Evolutionary conservation across 2,797 vertebrate species (phyloP).

Genomic region (Chloroceryle amazona): DNA sequence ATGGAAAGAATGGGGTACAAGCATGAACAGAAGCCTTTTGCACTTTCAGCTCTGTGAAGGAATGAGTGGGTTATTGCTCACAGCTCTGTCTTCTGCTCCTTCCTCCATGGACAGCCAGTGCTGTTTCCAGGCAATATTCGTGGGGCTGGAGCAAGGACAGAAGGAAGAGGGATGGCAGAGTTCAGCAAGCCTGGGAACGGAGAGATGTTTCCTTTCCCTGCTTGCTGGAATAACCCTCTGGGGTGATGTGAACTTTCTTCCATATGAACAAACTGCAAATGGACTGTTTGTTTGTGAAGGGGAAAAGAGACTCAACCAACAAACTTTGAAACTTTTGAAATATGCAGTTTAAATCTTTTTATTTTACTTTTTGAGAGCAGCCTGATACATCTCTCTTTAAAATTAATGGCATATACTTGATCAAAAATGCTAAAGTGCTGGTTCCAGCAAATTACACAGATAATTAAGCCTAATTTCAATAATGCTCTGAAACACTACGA

Average conservation of each 20-base stretch:
- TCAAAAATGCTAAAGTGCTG: slow-evolving; percentile 81
- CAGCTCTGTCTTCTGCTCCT: neutral
- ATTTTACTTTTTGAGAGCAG: slow-evolving; percentile 13
- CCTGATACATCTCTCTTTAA: slow-evolving; percentile 72
- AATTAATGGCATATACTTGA: slow-evolving; percentile 78
- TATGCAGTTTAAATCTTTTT: neutral
- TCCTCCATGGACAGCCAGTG: neutral
- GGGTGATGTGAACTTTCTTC: neutral
- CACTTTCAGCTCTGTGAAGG: neutral
- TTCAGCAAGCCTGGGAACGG: neutral
- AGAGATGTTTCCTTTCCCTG: neutral
- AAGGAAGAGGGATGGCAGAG: neutral
- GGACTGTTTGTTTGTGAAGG: neutral
- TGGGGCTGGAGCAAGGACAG: neutral
- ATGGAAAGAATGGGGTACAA: rapidly evolving
- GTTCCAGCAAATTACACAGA: slow-evolving; percentile 81
- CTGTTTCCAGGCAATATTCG: rapidly evolving
- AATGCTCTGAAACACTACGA: slow-evolving; percentile 75
- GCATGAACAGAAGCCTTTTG: neutral
- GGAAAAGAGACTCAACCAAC: neutral
- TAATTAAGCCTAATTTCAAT: slow-evolving; percentile 84
- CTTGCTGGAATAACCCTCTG: neutral
- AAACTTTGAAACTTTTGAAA: neutral
- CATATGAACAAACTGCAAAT: neutral
- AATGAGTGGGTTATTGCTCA: neutral